Evolutionary conservation across 2,888 invertebrate species (phyloP).

Genomic region (Calameuta filiformis): DNA sequence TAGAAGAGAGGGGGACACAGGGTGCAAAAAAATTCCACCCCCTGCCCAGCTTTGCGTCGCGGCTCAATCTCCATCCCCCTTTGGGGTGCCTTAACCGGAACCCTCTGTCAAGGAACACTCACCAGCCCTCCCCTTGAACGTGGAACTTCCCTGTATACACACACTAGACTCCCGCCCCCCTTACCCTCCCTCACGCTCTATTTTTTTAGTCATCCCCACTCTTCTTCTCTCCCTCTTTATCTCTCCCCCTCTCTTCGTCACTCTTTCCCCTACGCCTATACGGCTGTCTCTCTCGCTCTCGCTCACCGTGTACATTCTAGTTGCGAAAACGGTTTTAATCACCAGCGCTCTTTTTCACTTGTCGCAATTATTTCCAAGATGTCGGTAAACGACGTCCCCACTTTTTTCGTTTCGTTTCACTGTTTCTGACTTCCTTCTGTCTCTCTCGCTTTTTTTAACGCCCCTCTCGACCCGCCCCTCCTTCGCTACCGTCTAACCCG

Average conservation of each 20-base stretch:
- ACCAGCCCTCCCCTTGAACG: no score
- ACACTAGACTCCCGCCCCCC: no score
- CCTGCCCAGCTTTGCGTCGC: constrained; percentile 11
- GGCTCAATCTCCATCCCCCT: constrained; percentile 12
- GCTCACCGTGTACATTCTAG: no score
- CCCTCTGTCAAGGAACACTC: no score
- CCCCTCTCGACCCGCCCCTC: neutral
- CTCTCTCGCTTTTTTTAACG: neutral
- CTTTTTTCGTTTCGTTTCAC: no score
- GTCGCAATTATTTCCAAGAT: constrained; percentile 10
- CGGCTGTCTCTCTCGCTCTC: no score
- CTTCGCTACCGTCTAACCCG: neutral
- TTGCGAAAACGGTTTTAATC: constrained; percentile 1
- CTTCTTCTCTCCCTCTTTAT: constrained; percentile 9
- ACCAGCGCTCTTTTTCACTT: constrained; percentile 7
- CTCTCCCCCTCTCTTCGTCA: constrained; percentile 8
- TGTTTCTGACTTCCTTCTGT: no score
- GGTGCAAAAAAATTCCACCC: constrained; percentile 10
- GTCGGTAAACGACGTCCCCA: constrained; percentile 3
- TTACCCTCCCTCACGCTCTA: no score
- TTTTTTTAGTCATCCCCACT: no score
- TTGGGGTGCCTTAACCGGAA: no score
- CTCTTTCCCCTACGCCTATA: neutral
- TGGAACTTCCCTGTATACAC: no score
- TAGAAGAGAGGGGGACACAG: no score